A percentile compares a stretch with the other conserved stretches of the same genome.
These are phyloP conservation scores for Eupithecia inturbata DNA, from an alignment of 2,888 invertebrate species.

Conservation along the genomic window DNA sequence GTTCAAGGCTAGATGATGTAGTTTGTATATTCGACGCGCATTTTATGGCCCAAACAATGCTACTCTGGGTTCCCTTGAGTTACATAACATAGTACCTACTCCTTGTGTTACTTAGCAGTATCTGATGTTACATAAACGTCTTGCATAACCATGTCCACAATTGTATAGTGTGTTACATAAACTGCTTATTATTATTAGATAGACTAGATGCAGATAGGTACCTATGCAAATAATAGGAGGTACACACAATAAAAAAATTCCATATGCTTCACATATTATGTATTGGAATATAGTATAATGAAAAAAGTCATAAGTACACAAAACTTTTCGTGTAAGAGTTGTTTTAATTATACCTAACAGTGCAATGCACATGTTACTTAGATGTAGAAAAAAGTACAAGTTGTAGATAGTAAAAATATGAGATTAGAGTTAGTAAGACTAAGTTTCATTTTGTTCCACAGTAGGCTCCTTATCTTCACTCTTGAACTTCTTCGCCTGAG, in stretches of 20 bases:
- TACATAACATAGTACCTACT: conserved; percentile 32
- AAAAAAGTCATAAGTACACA: conserved; percentile 59
- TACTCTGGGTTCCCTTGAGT: conserved; percentile 21
- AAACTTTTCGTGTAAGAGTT: conserved; percentile 73
- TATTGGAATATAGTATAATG: conserved; percentile 58
- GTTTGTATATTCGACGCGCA: background rate
- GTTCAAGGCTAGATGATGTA: background rate
- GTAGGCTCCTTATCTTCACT: conserved; percentile 53
- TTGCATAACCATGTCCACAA: conserved; percentile 41
- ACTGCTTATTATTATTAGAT: conserved; percentile 29
- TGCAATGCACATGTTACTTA: conserved; percentile 68
- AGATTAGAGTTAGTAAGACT: conserved; percentile 55
- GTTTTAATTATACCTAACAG: conserved; percentile 56
- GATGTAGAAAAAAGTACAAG: conserved; percentile 61
- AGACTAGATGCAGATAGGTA: background rate
- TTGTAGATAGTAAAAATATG: conserved; percentile 54
- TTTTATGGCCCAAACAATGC: conserved; percentile 20
- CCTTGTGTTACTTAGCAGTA: conserved; percentile 28
- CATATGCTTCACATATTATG: conserved; percentile 50
- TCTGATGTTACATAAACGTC: conserved; percentile 37
- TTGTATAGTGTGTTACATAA: conserved; percentile 49
- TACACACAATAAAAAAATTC: conserved; percentile 15
- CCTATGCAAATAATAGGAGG: background rate
- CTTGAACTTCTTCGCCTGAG: conserved; percentile 77
- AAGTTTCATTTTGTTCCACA: conserved; percentile 58